Percentiles rank a stretch among this genome's conserved stretches.
These are phyloP conservation scores for Drosophila bocki DNA, from an alignment of 1,140 invertebrate genomes.

Conservation along the genomic window DNA sequence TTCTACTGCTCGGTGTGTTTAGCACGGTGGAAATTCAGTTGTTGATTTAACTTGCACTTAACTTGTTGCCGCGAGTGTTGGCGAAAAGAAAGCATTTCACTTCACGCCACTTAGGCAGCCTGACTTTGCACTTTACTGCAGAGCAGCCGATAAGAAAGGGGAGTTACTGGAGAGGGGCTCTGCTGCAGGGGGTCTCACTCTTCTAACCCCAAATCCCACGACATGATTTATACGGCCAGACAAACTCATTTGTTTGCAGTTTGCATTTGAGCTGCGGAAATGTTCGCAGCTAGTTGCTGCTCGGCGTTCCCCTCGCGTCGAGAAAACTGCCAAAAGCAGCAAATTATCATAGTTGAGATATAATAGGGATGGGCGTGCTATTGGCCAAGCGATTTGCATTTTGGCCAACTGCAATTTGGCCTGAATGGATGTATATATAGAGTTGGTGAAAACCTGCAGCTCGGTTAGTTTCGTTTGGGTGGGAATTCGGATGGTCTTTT, in stretches of 20 bases:
- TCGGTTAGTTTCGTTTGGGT: background rate
- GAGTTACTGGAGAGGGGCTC: background rate
- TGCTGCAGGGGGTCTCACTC: background rate
- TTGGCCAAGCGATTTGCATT: constrained; percentile 55
- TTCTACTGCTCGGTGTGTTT: constrained; percentile 38
- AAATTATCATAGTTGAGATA: constrained; percentile 53
- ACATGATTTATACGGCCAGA: constrained; percentile 71
- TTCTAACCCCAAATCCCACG: constrained; percentile 43
- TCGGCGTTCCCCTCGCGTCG: background rate
- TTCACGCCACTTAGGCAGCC: constrained; percentile 57
- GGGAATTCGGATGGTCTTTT: background rate
- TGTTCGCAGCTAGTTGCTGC: constrained; percentile 13
- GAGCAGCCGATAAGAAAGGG: constrained; percentile 32
- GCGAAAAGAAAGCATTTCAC: constrained; percentile 57
- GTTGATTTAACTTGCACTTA: constrained; percentile 57
- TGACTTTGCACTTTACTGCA: constrained; percentile 50
- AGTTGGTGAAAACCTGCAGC: constrained; percentile 14
- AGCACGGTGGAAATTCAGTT: constrained; percentile 63
- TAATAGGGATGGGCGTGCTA: constrained; percentile 49
- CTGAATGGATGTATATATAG: background rate
- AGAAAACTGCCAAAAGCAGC: constrained; percentile 21
- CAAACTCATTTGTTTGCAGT: constrained; percentile 69
- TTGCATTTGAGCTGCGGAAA: constrained; percentile 33
- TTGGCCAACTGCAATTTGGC: constrained; percentile 52
- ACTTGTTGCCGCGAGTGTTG: constrained; percentile 53